Conservation (phyloP, 2,888 invertebrate genomes). For the Stenodema calcarata region DNA sequence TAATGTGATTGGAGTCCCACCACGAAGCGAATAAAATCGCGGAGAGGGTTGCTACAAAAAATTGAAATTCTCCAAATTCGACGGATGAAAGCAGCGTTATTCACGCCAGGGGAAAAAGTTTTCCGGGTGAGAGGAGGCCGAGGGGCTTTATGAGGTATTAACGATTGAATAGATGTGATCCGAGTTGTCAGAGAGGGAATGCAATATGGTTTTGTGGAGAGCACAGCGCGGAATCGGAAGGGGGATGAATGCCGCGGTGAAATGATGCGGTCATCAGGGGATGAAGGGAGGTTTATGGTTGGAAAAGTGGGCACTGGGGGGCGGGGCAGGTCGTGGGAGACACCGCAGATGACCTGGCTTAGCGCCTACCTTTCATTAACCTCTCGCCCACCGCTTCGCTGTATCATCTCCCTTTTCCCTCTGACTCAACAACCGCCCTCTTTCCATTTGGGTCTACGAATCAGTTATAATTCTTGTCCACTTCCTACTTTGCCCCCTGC, state of each 20-base stretch:
- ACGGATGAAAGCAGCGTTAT: not conserved
- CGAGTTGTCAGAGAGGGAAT: constrained; percentile 14
- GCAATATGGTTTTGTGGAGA: constrained; percentile 28
- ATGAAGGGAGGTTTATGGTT: constrained; percentile 8
- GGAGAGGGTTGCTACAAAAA: not conserved
- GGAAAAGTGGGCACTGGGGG: constrained; percentile 21
- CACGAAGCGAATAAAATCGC: not conserved
- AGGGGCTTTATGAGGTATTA: constrained; percentile 30
- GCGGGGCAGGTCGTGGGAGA: constrained; percentile 33
- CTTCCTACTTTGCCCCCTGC: not conserved
- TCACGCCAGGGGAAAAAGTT: not conserved
- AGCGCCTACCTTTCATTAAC: constrained; percentile 45
- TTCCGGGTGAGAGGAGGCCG: constrained; percentile 23
- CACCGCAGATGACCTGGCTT: constrained; percentile 43
- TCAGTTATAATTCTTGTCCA: not conserved
- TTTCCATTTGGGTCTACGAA: constrained; percentile 1
- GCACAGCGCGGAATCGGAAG: constrained; percentile 1
- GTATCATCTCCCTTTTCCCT: not conserved
- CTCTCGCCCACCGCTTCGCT: constrained; percentile 32
- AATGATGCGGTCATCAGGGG: constrained; percentile 45
- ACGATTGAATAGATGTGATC: constrained; percentile 34
- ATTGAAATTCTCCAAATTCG: not conserved
- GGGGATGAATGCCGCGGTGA: constrained; percentile 35
- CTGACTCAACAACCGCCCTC: not conserved
- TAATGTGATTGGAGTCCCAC: not conserved